Evolutionary conservation across 2,113 vertebrate species (phyloP).

Genomic region (Dryoscopus gambensis): DNA sequence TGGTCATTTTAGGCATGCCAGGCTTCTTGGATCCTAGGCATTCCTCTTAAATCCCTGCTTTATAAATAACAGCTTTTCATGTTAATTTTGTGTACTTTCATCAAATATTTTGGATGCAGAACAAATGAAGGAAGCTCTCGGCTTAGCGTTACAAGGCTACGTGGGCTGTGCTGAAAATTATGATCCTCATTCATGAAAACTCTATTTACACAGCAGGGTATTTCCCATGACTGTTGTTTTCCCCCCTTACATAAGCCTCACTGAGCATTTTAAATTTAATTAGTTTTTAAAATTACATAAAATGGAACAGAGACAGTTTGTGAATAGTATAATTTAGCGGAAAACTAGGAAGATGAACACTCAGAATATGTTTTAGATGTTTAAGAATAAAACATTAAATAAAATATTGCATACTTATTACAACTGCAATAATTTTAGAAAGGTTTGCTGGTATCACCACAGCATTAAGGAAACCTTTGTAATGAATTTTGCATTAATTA

Average conservation of each 20-base stretch:
- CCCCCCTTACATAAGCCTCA: background rate
- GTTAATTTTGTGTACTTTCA: conserved; percentile 54
- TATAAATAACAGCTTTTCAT: conserved; percentile 56
- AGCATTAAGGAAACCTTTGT: background rate
- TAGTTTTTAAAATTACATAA: background rate
- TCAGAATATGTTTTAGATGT: background rate
- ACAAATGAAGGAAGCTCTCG: conserved; percentile 43
- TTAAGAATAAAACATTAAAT: background rate
- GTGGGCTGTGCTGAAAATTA: background rate
- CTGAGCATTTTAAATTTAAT: conserved; percentile 13
- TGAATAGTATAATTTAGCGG: background rate
- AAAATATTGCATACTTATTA: background rate
- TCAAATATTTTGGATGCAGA: conserved; percentile 38
- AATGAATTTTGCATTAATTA: background rate
- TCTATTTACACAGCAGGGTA: conserved; percentile 40
- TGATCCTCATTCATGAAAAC: conserved; percentile 26
- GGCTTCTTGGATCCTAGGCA: conserved; percentile 57
- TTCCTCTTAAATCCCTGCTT: conserved; percentile 57
- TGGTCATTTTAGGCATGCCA: conserved; percentile 69
- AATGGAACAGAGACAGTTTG: background rate
- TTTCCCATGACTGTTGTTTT: background rate
- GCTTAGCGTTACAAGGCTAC: background rate
- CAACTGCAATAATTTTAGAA: background rate
- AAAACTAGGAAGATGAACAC: background rate
- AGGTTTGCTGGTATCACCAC: background rate